Evolutionary conservation across 2,797 vertebrate genomes (phyloP).

Genomic region (Hylomyscus alleni): DNA sequence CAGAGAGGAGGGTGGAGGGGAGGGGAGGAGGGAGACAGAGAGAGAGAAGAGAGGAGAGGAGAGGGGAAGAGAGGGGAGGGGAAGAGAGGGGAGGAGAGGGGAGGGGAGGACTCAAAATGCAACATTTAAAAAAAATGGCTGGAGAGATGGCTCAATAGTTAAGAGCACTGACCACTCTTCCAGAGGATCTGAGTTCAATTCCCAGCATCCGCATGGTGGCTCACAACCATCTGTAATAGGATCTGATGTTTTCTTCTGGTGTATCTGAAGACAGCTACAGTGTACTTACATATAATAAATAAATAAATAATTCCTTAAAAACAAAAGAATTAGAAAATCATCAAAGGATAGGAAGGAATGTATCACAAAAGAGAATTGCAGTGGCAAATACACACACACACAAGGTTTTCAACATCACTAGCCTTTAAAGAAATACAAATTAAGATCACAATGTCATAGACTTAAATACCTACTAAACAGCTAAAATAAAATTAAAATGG

Average conservation of each 20-base stretch:
- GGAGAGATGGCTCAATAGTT: not conserved
- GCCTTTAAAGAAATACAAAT: constrained; percentile 30
- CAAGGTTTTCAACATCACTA: not conserved
- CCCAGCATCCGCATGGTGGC: not conserved
- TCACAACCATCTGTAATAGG: not conserved
- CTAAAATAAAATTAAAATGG: not conserved
- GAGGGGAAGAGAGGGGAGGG: accelerated
- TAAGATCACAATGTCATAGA: not conserved
- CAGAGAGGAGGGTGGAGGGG: too few species aligned
- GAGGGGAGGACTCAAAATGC: not conserved
- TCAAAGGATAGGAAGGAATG: not conserved
- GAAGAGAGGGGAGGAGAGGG: too few species aligned
- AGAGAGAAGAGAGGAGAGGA: too few species aligned
- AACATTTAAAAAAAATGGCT: not conserved
- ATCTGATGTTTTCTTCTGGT: too few species aligned
- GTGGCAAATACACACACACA: not conserved
- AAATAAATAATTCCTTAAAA: not conserved
- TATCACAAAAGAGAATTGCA: not conserved
- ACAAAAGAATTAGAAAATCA: constrained; percentile 39
- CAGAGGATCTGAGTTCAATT: not conserved
- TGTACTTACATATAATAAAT: not conserved
- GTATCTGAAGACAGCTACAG: too few species aligned
- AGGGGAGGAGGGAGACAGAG: too few species aligned
- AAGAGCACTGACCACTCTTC: not conserved
- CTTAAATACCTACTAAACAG: not conserved